Conservation (phyloP, 1,140 invertebrate species). For the Cardiocondyla obscurior region DNA sequence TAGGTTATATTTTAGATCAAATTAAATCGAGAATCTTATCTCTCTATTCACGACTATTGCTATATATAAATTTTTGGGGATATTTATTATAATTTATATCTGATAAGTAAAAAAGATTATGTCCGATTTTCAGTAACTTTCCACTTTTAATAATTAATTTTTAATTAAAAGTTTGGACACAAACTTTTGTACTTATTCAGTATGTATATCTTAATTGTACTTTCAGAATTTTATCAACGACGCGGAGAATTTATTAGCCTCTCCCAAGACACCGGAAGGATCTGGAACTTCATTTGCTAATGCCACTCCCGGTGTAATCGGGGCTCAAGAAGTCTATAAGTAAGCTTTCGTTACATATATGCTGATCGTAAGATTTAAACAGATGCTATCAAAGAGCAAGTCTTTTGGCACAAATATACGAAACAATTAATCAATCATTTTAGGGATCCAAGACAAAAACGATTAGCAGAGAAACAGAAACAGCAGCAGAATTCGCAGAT, state of each 20-base stretch:
- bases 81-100: neutral
- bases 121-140: neutral
- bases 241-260: slow-evolving; percentile 90
- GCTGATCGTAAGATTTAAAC: neutral
- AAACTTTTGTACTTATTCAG: neutral
- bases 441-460: slow-evolving; percentile 91
- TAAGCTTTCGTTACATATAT: slow-evolving; percentile 76
- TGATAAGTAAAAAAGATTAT: neutral
- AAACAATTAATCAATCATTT: slow-evolving; percentile 19
- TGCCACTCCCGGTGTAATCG: slow-evolving; percentile 95
- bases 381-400: neutral
- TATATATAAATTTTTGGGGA: neutral
- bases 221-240: slow-evolving; percentile 92
- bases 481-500: slow-evolving; percentile 86
- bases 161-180: neutral
- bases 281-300: slow-evolving; percentile 84
- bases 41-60: too few species aligned
- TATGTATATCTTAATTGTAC: neutral
- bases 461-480: slow-evolving; percentile 91
- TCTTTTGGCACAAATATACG: neutral
- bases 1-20: too few species aligned
- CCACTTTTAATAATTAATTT: too few species aligned
- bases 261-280: slow-evolving; percentile 88
- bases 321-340: slow-evolving; percentile 96
- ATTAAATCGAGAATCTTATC: too few species aligned